A percentile compares a stretch with the other conserved stretches of the same genome.
Evolutionary conservation across 1,140 invertebrate species (phyloP).

Genomic region (Sinella curviseta): DNA sequence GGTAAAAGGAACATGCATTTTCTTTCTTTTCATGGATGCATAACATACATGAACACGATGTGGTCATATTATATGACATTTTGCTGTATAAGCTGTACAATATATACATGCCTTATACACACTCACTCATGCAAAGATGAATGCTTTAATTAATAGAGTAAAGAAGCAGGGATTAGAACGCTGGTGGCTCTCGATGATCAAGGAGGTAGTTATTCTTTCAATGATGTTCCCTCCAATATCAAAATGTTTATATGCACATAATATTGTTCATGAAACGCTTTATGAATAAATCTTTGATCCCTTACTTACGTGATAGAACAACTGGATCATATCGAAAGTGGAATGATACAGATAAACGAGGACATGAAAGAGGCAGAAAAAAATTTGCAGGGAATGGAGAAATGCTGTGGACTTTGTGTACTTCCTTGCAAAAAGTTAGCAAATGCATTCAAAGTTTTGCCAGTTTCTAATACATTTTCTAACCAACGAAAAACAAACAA

Average conservation of each 20-base stretch:
- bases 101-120: too few relatives aligned
- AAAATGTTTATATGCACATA: conserved; percentile 57
- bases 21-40: not conserved
- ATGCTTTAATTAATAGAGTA: conserved; percentile 57
- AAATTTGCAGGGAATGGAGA: conserved; percentile 71
- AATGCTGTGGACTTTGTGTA: conserved; percentile 62
- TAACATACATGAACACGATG: conserved; percentile 9
- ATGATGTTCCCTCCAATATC: conserved; percentile 57
- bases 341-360: conserved; percentile 70
- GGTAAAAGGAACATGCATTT: conserved; percentile 54
- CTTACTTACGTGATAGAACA: conserved; percentile 66
- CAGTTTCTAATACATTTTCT: not conserved
- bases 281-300: not conserved
- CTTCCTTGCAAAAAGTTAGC: conserved; percentile 49
- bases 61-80: not conserved
- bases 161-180: conserved; percentile 66
- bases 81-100: too few relatives aligned
- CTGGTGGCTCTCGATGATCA: conserved; percentile 65
- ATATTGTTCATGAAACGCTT: not conserved
- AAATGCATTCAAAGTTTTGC: not conserved
- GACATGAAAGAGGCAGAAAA: conserved; percentile 75
- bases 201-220: conserved; percentile 57
- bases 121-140: not conserved
- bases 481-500: not conserved
- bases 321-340: conserved; percentile 70